A percentile compares a stretch with the other conserved stretches of the same genome.
phyloP scores from a whole-genome alignment of 2,888 invertebrate genomes.

The Cryptus viduatorius region DNA sequence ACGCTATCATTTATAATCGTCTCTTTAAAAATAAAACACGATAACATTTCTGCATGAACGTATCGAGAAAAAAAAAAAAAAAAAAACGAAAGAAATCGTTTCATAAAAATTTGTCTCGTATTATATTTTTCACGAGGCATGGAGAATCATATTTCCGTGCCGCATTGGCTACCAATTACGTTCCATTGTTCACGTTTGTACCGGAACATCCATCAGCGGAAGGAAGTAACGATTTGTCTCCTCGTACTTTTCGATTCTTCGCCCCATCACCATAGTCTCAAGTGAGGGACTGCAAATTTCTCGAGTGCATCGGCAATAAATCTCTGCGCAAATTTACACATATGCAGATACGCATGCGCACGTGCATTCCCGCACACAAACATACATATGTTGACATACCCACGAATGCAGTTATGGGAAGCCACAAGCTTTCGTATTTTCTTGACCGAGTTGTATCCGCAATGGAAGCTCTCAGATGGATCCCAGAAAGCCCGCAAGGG shows the following conservation, averaged over 20 bases:
- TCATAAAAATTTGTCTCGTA: background rate
- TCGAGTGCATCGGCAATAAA: constrained; percentile 37
- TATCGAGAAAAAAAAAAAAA: background rate
- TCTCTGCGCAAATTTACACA: constrained; percentile 61
- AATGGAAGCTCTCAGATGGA: constrained; percentile 33
- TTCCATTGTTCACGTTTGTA: constrained; percentile 43
- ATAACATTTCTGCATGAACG: background rate
- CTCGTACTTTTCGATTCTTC: constrained; percentile 12
- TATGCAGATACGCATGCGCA: background rate
- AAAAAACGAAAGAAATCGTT: background rate
- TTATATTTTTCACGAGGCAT: constrained; percentile 7
- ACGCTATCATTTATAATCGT: background rate
- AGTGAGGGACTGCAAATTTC: constrained; percentile 39
- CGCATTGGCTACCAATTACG: constrained; percentile 34
- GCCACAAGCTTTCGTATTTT: constrained; percentile 33
- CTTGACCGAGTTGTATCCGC: constrained; percentile 28
- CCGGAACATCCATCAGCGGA: constrained; percentile 23
- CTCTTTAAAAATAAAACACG: background rate
- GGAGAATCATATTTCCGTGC: constrained; percentile 17
- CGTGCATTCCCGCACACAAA: background rate
- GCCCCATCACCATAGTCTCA: background rate
- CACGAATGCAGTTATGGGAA: background rate
- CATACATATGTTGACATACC: background rate
- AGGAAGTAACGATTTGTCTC: constrained; percentile 55
- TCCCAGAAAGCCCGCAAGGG: constrained; percentile 18